phyloP scores from a whole-genome alignment of 2,888 invertebrate genomes.

The Limnephilus marmoratus region DNA sequence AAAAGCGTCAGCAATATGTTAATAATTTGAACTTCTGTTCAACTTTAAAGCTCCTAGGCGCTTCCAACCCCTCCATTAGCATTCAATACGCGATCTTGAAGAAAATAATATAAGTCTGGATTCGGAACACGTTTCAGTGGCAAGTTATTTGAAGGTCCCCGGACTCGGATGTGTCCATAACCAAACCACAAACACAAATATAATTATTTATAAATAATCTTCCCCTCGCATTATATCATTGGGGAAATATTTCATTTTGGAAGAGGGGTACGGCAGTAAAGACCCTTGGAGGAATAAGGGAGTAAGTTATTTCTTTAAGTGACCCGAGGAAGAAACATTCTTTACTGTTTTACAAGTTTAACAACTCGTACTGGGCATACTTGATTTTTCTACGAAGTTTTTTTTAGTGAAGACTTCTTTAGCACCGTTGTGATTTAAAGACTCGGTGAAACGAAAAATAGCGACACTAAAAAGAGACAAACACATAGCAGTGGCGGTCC shows the following conservation, averaged over 20 bases:
- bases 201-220: constrained; percentile 14
- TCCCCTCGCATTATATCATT: neutral
- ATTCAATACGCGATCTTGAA: constrained; percentile 13
- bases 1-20: constrained; percentile 13
- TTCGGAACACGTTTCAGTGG: constrained; percentile 3
- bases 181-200: neutral
- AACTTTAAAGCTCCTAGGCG: neutral
- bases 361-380: neutral
- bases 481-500: too few species aligned
- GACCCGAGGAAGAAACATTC: neutral
- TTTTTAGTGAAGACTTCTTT: too few species aligned
- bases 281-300: neutral
- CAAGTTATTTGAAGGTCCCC: constrained; percentile 3
- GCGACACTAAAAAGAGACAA: too few species aligned
- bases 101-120: constrained; percentile 7
- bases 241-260: neutral
- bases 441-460: too few species aligned
- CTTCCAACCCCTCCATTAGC: neutral
- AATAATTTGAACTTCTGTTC: constrained; percentile 5
- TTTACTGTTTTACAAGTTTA: neutral
- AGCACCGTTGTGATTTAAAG: too few species aligned
- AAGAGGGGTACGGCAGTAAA: neutral
- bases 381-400: neutral
- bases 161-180: neutral
- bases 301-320: neutral